A percentile compares a stretch with the other conserved stretches of the same genome.
These are phyloP conservation scores for Fregetta grallaria DNA, from an alignment of 2,113 vertebrate genomes.

Conservation along the genomic window DNA sequence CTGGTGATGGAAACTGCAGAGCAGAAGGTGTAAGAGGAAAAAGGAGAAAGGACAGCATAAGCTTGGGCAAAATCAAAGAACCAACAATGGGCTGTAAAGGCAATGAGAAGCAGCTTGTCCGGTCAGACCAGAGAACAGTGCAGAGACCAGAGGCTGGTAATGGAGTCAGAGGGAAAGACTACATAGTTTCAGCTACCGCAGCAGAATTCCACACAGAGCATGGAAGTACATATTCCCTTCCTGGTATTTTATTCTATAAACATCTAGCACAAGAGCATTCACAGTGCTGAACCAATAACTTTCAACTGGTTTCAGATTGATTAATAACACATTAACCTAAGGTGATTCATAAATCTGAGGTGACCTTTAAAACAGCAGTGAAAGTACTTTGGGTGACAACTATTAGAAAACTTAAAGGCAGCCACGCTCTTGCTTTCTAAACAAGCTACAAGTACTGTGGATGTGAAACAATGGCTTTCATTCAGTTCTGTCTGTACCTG, in stretches of 20 bases:
- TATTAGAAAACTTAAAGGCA: not conserved
- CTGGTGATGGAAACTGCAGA: not conserved
- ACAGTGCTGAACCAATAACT: not conserved
- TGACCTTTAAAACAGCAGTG: not conserved
- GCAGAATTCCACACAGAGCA: not conserved
- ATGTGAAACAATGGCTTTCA: not conserved
- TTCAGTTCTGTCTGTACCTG: not conserved
- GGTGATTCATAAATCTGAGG: not conserved
- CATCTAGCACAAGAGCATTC: not conserved
- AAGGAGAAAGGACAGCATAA: not conserved
- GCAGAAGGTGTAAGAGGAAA: not conserved
- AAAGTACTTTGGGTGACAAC: not conserved
- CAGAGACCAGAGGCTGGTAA: not conserved
- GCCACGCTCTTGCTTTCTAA: not conserved
- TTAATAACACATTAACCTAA: slow-evolving; percentile 4
- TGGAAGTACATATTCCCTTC: not conserved
- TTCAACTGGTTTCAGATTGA: not conserved
- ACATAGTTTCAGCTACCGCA: not conserved
- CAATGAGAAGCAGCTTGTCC: not conserved
- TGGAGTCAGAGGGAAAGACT: not conserved
- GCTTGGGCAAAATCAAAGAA: not conserved
- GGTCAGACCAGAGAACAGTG: not conserved
- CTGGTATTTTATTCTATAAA: not conserved
- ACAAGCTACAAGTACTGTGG: not conserved
- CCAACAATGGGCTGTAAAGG: not conserved